These are phyloP conservation scores for Vanacampus margaritifer DNA, from an alignment of 2,113 vertebrate species.

Conservation along the genomic window DNA sequence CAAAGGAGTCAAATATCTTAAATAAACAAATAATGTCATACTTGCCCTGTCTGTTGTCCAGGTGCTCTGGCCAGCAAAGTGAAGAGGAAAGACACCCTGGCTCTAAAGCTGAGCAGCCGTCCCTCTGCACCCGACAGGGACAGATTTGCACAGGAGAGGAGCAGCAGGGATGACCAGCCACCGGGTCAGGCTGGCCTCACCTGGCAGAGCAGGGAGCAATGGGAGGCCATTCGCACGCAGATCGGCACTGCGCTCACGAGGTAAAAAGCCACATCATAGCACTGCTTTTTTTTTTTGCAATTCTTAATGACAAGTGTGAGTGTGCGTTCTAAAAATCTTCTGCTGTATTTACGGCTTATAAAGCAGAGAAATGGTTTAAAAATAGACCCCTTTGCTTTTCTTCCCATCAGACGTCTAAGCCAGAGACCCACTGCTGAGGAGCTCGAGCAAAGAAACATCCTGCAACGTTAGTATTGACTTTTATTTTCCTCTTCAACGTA, in stretches of 20 bases:
- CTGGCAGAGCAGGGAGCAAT: slow-evolving; percentile 93
- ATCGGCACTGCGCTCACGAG: slow-evolving; percentile 90
- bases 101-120: slow-evolving; percentile 85
- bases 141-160: slow-evolving; percentile 53
- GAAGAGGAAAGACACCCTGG: slow-evolving; percentile 93
- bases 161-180: slow-evolving; percentile 66
- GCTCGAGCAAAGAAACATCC: slow-evolving; percentile 95
- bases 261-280: slow-evolving; percentile 50
- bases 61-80: slow-evolving; percentile 90
- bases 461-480: slow-evolving; percentile 81
- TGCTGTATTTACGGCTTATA: slow-evolving; percentile 51
- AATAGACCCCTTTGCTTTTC: slow-evolving; percentile 37
- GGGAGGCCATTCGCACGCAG: slow-evolving; percentile 92
- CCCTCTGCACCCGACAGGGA: slow-evolving; percentile 74
- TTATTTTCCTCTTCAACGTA: slow-evolving; percentile 13
- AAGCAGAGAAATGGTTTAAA: slow-evolving; percentile 51
- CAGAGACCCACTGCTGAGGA: slow-evolving; percentile 95
- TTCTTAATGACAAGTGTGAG: slow-evolving; percentile 8
- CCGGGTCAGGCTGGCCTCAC: slow-evolving; percentile 80
- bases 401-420: slow-evolving; percentile 82
- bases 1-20: not conserved
- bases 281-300: not conserved
- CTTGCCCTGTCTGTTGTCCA: slow-evolving; percentile 44
- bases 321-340: slow-evolving; percentile 22
- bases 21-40: not conserved